Conservation (phyloP, 2,113 vertebrate genomes). For the Cryptotis parvus region DNA sequence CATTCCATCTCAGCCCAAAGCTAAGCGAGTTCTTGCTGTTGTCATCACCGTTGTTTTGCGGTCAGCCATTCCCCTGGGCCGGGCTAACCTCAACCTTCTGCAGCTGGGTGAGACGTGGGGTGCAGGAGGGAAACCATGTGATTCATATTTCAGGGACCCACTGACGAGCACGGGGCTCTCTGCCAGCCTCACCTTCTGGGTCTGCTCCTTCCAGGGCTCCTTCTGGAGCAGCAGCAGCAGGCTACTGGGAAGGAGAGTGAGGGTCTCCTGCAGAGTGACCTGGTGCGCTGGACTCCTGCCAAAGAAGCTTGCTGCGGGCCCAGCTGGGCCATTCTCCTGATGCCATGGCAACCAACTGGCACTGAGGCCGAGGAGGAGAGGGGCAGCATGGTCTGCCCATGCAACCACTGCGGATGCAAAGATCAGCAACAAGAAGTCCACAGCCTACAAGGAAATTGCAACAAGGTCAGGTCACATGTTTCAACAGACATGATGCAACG, state of each 20-base stretch:
- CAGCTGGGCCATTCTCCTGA: slow-evolving; percentile 45
- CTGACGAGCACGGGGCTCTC: slow-evolving; percentile 3
- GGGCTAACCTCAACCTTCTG: neutral
- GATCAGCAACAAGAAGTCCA: slow-evolving; percentile 92
- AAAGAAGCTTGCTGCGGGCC: slow-evolving; percentile 75
- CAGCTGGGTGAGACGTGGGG: neutral
- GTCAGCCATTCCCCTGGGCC: neutral
- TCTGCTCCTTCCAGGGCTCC: slow-evolving; percentile 95
- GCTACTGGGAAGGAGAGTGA: slow-evolving; percentile 90
- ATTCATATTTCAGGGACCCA: neutral
- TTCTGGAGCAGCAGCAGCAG: slow-evolving; percentile 91
- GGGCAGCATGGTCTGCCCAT: slow-evolving; percentile 93
- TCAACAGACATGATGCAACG: neutral
- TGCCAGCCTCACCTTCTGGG: slow-evolving; percentile 90
- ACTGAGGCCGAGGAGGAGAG: slow-evolving; percentile 93
- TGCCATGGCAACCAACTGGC: slow-evolving; percentile 91
- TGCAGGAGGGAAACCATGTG: neutral
- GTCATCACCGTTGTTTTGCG: neutral
- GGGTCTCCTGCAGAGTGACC: slow-evolving; percentile 84
- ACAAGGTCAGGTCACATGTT: slow-evolving; percentile 41
- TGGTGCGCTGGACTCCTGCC: slow-evolving; percentile 84
- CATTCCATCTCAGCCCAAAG: neutral
- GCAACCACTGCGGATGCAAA: slow-evolving; percentile 92
- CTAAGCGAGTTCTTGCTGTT: neutral
- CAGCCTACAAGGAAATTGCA: slow-evolving; percentile 85